Conservation (phyloP, 2,797 vertebrate species). For the Sebastes miniatus region DNA sequence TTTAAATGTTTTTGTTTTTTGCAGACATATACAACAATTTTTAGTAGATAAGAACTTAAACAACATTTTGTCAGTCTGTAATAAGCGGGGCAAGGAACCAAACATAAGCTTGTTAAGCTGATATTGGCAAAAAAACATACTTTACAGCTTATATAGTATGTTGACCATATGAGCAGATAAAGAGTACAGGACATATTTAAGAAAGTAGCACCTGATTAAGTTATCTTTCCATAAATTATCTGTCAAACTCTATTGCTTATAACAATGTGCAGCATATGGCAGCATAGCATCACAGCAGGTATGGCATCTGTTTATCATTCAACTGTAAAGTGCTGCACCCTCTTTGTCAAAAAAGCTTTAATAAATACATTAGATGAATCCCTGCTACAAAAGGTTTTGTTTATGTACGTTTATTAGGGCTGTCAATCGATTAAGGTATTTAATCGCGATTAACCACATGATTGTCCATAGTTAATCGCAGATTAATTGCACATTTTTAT, state of each 20-base stretch:
- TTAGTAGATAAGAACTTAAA: not conserved
- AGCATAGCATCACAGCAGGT: not conserved
- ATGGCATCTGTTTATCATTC: constrained; percentile 36
- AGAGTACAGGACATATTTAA: not conserved
- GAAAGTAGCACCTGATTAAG: not conserved
- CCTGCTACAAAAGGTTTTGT: not conserved
- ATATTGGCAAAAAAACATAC: not conserved
- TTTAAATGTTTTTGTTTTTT: not conserved
- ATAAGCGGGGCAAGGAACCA: not conserved
- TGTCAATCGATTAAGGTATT: too few relatives aligned
- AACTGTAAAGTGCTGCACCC: not conserved
- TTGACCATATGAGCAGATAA: not conserved
- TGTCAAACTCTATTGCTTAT: not conserved
- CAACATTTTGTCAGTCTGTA: not conserved
- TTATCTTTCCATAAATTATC: constrained; percentile 22
- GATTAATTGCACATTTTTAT: too few relatives aligned
- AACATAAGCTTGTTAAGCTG: not conserved
- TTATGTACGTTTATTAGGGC: not conserved
- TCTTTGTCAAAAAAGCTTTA: not conserved
- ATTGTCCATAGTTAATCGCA: too few relatives aligned
- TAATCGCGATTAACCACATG: too few relatives aligned
- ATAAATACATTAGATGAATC: not conserved
- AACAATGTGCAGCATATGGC: constrained; percentile 30
- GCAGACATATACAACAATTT: not conserved
- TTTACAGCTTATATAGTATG: not conserved